Evolutionary conservation across 2,113 vertebrate species (phyloP).

Genomic region (Myocastor coypus): DNA sequence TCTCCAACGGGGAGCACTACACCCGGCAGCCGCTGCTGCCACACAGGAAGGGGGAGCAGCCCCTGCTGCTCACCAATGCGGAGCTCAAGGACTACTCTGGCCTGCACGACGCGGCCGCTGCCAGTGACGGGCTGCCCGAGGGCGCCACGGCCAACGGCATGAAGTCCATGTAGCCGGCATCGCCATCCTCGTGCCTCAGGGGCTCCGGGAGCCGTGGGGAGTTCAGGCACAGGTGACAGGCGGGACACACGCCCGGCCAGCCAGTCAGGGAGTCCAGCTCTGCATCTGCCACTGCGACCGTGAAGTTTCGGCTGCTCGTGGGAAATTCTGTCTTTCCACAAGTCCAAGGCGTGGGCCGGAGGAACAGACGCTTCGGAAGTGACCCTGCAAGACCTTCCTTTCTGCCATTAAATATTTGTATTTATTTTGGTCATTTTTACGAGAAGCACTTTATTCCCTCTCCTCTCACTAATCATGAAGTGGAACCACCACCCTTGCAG

Average conservation of each 20-base stretch:
- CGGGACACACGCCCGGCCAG: constrained; percentile 65
- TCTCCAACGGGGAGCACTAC: constrained; percentile 95
- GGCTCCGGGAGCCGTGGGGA: constrained; percentile 49
- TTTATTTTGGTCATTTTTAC: constrained; percentile 89
- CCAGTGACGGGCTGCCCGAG: constrained; percentile 88
- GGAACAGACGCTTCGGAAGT: constrained; percentile 75
- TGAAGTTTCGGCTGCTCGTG: constrained; percentile 65
- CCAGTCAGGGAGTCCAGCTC: constrained; percentile 72
- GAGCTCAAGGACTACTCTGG: constrained; percentile 97
- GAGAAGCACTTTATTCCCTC: constrained; percentile 90
- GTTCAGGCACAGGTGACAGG: constrained; percentile 79
- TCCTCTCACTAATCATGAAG: constrained; percentile 82
- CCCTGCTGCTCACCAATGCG: constrained; percentile 93
- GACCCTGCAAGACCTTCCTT: constrained; percentile 83
- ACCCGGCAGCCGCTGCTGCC: constrained; percentile 94
- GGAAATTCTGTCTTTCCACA: constrained; percentile 77
- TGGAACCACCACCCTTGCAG: constrained; percentile 77
- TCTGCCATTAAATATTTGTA: constrained; percentile 87
- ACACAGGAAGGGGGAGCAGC: constrained; percentile 94
- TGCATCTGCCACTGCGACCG: constrained; percentile 72
- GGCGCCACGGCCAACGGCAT: constrained; percentile 93
- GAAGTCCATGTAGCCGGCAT: constrained; percentile 86
- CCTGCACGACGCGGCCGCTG: constrained; percentile 90
- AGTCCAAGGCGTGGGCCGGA: constrained; percentile 64
- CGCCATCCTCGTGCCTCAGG: not conserved